phyloP scores from a whole-genome alignment of 2,113 vertebrate species.

The Clarias gariepinus region DNA sequence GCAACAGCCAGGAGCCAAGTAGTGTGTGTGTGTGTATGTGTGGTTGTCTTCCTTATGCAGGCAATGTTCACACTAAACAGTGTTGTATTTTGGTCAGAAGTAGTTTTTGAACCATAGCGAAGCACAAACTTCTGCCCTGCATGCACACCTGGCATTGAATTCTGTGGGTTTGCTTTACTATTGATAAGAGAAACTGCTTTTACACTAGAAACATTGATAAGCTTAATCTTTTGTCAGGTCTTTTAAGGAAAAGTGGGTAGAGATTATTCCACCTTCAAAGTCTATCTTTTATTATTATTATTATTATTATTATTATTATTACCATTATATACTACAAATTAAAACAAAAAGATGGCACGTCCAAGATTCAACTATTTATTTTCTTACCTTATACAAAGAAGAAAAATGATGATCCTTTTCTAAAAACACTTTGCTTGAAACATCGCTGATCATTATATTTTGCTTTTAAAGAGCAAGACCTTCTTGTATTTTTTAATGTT shows the following conservation, averaged over 20 bases:
- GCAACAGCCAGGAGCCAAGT: slow-evolving; percentile 38
- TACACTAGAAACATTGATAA: not conserved
- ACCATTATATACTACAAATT: not conserved
- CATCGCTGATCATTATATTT: no score
- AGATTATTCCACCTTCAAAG: not conserved
- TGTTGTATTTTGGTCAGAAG: not conserved
- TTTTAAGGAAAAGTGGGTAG: not conserved
- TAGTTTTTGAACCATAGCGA: not conserved
- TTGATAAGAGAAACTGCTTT: not conserved
- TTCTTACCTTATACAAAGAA: not conserved
- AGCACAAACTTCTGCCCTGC: not conserved
- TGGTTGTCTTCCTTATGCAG: not conserved
- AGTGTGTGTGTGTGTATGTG: not conserved
- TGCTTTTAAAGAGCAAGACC: no score
- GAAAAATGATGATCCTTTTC: not conserved
- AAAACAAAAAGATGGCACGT: not conserved
- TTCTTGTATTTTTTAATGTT: no score
- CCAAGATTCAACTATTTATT: not conserved
- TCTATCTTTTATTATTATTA: not conserved
- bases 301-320: not conserved
- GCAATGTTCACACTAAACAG: not conserved
- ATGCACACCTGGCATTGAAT: not conserved
- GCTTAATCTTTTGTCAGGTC: not conserved
- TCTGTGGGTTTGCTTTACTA: not conserved
- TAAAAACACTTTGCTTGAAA: not conserved